These are phyloP conservation scores for Pachydiplax longipennis DNA, from an alignment of 2,888 invertebrate genomes.

Conservation along the genomic window DNA sequence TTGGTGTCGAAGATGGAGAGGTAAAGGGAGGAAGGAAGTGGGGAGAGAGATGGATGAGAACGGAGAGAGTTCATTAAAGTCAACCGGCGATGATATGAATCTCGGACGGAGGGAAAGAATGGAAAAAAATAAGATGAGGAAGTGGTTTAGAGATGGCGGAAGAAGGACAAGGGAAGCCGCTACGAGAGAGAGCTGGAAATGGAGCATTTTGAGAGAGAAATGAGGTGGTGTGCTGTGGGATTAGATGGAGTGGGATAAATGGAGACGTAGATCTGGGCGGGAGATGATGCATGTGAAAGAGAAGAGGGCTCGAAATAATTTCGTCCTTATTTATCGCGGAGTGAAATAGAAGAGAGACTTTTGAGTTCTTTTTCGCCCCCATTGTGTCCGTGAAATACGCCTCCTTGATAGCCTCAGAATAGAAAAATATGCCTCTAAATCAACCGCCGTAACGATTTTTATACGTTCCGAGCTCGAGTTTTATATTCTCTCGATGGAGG, in stretches of 20 bases:
- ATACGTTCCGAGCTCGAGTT: too few relatives aligned
- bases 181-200: constrained; percentile 33
- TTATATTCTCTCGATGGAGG: too few relatives aligned
- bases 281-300: constrained; percentile 10
- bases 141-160: constrained; percentile 33
- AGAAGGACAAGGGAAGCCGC: constrained; percentile 14
- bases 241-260: background rate
- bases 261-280: background rate
- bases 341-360: background rate
- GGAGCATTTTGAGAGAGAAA: constrained; percentile 34
- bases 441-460: too few relatives aligned
- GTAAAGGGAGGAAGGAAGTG: background rate
- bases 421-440: too few relatives aligned
- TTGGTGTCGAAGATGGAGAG: background rate
- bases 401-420: background rate
- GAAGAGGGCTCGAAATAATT: constrained; percentile 16
- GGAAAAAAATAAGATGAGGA: constrained; percentile 15
- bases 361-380: constrained; percentile 12
- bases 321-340: constrained; percentile 27
- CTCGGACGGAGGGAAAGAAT: constrained; percentile 2
- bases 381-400: background rate
- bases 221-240: constrained; percentile 17
- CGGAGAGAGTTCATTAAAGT: constrained; percentile 38
- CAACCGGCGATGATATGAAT: constrained; percentile 41
- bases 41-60: constrained; percentile 34